Evolutionary conservation across 2,888 invertebrate genomes (phyloP).

Genomic region (Psylliodes chrysocephalus): DNA sequence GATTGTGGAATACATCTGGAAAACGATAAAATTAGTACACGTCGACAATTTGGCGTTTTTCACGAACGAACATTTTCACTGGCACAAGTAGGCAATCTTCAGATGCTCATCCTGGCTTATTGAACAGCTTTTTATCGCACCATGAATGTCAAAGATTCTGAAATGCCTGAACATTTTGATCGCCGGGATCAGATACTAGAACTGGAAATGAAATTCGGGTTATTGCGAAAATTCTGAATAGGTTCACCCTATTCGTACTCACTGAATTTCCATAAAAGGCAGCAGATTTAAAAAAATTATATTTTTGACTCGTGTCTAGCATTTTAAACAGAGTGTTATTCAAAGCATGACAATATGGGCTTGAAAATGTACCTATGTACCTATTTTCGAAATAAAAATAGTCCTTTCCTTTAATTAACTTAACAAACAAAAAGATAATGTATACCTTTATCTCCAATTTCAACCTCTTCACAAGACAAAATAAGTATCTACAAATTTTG

Average conservation of each 20-base stretch:
- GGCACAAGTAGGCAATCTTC: conserved; percentile 20
- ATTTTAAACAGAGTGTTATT: no score
- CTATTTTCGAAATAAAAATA: no score
- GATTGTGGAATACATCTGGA: conserved; percentile 27
- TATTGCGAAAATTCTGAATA: conserved; percentile 33
- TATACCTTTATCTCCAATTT: no score
- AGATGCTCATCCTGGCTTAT: conserved; percentile 30
- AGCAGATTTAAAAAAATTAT: conserved; percentile 22
- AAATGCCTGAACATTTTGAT: conserved; percentile 31
- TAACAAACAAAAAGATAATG: no score
- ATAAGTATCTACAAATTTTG: no score
- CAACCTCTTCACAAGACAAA: no score
- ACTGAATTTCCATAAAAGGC: conserved; percentile 14
- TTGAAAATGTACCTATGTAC: no score
- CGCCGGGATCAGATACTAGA: conserved; percentile 23
- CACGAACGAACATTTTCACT: conserved; percentile 31
- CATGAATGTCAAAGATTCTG: conserved; percentile 32
- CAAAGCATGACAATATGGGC: no score
- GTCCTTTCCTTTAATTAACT: no score
- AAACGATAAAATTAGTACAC: conserved; percentile 33
- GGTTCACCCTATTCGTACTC: conserved; percentile 10
- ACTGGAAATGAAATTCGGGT: conserved; percentile 32
- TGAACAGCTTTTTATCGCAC: conserved; percentile 34
- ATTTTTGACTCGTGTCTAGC: conserved; percentile 6
- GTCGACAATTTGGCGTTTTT: conserved; percentile 30